phyloP scores from a whole-genome alignment of 2,113 vertebrate genomes.

The Sceloporus undulatus region DNA sequence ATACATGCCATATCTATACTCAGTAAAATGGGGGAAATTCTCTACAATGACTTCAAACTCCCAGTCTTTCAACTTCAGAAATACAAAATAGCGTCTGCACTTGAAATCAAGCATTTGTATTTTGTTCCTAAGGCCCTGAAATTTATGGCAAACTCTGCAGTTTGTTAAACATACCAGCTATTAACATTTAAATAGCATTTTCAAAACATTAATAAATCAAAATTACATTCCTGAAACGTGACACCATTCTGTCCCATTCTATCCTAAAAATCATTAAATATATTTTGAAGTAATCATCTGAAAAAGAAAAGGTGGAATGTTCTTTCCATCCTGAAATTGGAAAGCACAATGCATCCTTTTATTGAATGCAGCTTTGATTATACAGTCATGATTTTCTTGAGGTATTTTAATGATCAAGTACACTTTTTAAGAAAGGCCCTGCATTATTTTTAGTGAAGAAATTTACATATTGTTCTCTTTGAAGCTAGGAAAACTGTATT shows the following conservation, averaged over 20 bases:
- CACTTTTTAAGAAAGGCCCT: constrained; percentile 15
- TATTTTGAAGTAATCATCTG: constrained; percentile 54
- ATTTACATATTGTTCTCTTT: constrained; percentile 24
- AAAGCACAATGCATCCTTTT: constrained; percentile 42
- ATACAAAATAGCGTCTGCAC: constrained; percentile 36
- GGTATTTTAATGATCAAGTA: constrained; percentile 28
- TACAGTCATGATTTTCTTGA: constrained; percentile 23
- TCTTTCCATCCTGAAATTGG: constrained; percentile 38
- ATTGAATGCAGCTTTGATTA: constrained; percentile 20
- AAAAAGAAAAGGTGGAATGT: constrained; percentile 39
- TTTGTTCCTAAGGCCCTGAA: constrained; percentile 42
- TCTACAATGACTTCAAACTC: constrained; percentile 30
- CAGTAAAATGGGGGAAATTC: background rate
- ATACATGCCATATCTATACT: background rate
- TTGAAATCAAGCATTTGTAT: constrained; percentile 54
- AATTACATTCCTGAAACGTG: constrained; percentile 39
- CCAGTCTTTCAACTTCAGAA: constrained; percentile 39
- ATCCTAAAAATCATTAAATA: constrained; percentile 52
- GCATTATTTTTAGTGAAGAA: constrained; percentile 13
- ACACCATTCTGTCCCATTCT: constrained; percentile 43
- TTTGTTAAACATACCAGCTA: constrained; percentile 49
- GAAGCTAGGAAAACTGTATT: constrained; percentile 14
- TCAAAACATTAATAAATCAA: constrained; percentile 56
- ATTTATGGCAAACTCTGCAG: constrained; percentile 42
- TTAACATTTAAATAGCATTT: constrained; percentile 62